Base-by-base conservation (phyloP, 2,888 invertebrate genomes). In the Trissoscelio sp. region DNA sequence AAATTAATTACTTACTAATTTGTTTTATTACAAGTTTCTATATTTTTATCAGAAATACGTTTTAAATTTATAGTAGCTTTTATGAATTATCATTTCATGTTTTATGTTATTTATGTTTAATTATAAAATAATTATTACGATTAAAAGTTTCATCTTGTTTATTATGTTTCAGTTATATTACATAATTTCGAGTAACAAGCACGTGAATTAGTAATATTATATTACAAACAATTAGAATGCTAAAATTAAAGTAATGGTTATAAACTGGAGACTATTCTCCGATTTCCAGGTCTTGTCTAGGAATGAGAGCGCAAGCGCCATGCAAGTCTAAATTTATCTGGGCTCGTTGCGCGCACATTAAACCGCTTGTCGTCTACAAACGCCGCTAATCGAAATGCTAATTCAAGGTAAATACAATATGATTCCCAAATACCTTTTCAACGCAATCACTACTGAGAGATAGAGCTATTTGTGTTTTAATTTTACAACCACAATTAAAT, bases 321-420 rank as follows among this genome's bases (percentile, higher is more conserved):
- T 82, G 80, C 82, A 79, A 58, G 74, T 75, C 87, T 88, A 88
- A 88, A 88, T 88, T 87, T 88, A 87, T 83, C 85, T 72, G 42
- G 75, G 58, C 78, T 64, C 75, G 69, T 44, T 78, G 75, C 75
- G 74, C 66, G 79, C 57, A 77, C 79, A 73, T 73, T 73, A 69
- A 79, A 79, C 73, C 20, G 79, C 67, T 57, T 80, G 82, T 83
- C 83, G 80, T 75, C 74, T 75, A 74, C 70, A 77, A 82, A 80
- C 69, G 60, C 81, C 42, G 44, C 81, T 83, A 81, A 79, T 81
- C 79, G 62, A 67, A 72, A 66, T 75, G 79, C 75, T 73, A 64
- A 81, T 73, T 73, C 66, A 72, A 72, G 73, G 67, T 73, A 75
- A 72, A 67, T 75, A 51, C 64, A 75, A 74, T 58, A 67, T 58